Conservation (phyloP, 2,113 vertebrate species). For the Peucedramus taeniatus region DNA sequence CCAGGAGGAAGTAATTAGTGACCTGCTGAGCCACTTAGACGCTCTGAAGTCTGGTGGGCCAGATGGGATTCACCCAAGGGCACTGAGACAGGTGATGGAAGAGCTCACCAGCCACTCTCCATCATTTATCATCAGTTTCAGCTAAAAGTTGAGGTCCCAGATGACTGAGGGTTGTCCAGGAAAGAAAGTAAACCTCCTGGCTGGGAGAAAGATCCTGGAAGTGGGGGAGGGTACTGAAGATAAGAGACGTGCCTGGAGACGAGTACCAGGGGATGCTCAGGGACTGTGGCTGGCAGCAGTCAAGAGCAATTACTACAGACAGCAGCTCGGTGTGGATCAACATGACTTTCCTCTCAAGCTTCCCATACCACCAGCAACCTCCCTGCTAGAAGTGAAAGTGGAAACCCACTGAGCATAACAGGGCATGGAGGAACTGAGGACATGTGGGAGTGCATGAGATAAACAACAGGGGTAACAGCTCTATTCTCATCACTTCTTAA, state of each 20-base stretch:
- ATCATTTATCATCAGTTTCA: not conserved
- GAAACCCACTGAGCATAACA: not conserved
- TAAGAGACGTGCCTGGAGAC: not conserved
- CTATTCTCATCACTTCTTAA: fast-evolving
- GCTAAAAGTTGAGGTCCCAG: not conserved
- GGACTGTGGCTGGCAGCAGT: fast-evolving
- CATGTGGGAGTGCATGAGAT: not conserved
- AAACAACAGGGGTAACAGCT: not conserved
- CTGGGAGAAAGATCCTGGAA: not conserved
- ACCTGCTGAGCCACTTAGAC: not conserved
- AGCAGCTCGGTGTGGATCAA: not conserved
- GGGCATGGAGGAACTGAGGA: no score
- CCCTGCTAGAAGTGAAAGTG: not conserved
- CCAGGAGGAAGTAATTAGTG: not conserved
- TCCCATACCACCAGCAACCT: not conserved
- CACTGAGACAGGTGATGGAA: not conserved
- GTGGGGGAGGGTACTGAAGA: not conserved
- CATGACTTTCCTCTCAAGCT: not conserved
- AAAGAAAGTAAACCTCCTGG: not conserved
- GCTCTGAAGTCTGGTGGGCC: not conserved
- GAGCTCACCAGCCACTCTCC: not conserved
- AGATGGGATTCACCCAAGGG: not conserved
- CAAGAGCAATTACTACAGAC: not conserved
- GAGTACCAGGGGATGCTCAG: not conserved
- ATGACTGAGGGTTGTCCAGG: not conserved